These are phyloP conservation scores for Micoletzkya japonica DNA, from an alignment of 2,888 invertebrate species.

Conservation along the genomic window DNA sequence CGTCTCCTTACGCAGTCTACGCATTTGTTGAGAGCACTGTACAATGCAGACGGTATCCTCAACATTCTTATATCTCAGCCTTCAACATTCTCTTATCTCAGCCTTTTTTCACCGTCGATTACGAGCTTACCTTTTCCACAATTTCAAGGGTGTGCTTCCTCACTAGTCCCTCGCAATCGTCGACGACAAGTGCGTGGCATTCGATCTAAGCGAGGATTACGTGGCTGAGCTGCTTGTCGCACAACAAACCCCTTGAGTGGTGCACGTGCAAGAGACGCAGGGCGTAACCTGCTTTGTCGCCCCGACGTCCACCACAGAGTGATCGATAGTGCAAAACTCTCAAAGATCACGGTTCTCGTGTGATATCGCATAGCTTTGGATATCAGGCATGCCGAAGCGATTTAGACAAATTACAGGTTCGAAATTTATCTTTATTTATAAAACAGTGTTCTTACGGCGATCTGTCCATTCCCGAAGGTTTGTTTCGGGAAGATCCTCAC, in stretches of 20 bases:
- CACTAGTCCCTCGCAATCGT: conserved; percentile 48
- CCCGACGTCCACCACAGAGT: conserved; percentile 58
- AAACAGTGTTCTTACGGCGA: conserved; percentile 46
- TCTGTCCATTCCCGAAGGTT: conserved; percentile 62
- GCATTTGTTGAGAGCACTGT: conserved; percentile 43
- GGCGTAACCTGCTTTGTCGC: conserved; percentile 62
- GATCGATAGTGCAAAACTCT: conserved; percentile 63
- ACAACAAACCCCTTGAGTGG: conserved; percentile 56
- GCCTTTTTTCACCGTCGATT: too few relatives aligned
- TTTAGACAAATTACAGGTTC: background rate
- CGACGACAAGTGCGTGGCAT: conserved; percentile 60
- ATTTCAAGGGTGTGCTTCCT: conserved; percentile 32
- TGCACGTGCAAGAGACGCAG: conserved; percentile 64
- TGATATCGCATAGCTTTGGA: too few relatives aligned
- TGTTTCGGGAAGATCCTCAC: conserved; percentile 55
- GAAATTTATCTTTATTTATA: background rate
- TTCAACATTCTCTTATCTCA: background rate
- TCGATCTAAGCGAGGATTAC: conserved; percentile 49
- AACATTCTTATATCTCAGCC: background rate
- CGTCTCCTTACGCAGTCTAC: conserved; percentile 5
- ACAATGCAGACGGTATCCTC: conserved; percentile 57
- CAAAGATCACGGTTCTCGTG: too few relatives aligned
- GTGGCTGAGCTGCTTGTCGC: background rate
- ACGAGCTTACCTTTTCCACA: background rate
- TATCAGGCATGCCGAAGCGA: background rate